Evolutionary conservation across 1,140 invertebrate genomes (phyloP), one percentile per base, ranked within the genome.

Genomic region (Drosophila grimshawi): DNA sequence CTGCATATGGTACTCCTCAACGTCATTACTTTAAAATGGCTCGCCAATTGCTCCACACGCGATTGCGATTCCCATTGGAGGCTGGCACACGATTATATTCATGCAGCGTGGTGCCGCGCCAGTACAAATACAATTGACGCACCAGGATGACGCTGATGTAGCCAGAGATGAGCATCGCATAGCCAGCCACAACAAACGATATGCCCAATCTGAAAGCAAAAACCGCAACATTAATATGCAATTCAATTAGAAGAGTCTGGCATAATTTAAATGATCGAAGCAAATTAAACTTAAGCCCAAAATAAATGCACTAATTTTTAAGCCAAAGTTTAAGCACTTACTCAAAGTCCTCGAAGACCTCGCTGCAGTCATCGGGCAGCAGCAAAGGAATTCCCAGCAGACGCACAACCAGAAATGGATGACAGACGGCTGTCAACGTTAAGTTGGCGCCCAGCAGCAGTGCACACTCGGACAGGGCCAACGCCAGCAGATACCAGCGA

Each of bases 301-400:
- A 19, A 19, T 19, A 19, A 19, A 19, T 19, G 19, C 19, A 19
- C 19, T 19, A 1, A 19, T 19, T 19, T 19, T 19, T 19, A 19
- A 19, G 19, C 19, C 1, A 19, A 19, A 19, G 19, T 1, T 19
- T 19, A 19, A 19, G 19, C 3, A 88, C 92, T 92, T 53, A 93
- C 92, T 92, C 79, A 62, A 83, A 92, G 52, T 92, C 83, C 70
- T 93, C 82, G 8, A 92, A 93, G 3, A 93, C 92, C 61, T 93
- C 93, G 64, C 86, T 93, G 60, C 93, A 94, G 70, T 94, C 93
- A 70, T 94, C 93, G 27, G 93, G 93, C 43, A 94, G 55, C 37
- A 93, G 81, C 2, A 94, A 64, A 0, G 85, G 83, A 32, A 91
- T 75, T 3, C 90, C 82, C 32, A 85, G 30, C 2, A 92, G 46